phyloP scores from a whole-genome alignment of 2,797 vertebrate genomes.

The Lemur catta region DNA sequence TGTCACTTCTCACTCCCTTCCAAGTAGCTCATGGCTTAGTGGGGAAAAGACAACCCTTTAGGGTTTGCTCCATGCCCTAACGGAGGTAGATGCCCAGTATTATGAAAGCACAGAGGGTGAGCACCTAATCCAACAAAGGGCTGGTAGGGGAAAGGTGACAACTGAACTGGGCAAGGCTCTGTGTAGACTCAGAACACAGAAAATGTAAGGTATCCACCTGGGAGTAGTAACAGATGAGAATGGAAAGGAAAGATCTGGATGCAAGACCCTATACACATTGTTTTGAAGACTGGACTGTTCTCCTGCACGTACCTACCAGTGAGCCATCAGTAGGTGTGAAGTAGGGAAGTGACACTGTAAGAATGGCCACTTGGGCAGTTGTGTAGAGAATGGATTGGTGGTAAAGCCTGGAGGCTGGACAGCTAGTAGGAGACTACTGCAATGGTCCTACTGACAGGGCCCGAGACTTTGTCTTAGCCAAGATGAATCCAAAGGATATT shows the following conservation, averaged over 20 bases:
- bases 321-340: not conserved
- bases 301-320: no score
- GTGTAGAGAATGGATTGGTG: not conserved
- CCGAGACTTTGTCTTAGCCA: not conserved
- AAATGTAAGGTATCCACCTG: not conserved
- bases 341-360: not conserved
- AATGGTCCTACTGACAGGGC: not conserved
- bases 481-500: not conserved
- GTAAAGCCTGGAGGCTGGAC: not conserved
- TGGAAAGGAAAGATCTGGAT: not conserved
- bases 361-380: not conserved
- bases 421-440: not conserved
- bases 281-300: not conserved
- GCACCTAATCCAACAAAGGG: not conserved
- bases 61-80: not conserved
- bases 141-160: not conserved
- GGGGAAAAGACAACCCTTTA: not conserved
- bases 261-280: not conserved
- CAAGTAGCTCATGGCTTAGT: not conserved
- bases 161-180: not conserved
- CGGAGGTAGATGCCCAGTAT: not conserved
- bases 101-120: not conserved
- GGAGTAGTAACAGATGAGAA: not conserved
- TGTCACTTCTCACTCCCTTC: not conserved
- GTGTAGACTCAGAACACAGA: not conserved